Evolutionary conservation across 92 coral and sea anemone genomes (phyloP).

Genomic region (Blastomussa wellsi): DNA sequence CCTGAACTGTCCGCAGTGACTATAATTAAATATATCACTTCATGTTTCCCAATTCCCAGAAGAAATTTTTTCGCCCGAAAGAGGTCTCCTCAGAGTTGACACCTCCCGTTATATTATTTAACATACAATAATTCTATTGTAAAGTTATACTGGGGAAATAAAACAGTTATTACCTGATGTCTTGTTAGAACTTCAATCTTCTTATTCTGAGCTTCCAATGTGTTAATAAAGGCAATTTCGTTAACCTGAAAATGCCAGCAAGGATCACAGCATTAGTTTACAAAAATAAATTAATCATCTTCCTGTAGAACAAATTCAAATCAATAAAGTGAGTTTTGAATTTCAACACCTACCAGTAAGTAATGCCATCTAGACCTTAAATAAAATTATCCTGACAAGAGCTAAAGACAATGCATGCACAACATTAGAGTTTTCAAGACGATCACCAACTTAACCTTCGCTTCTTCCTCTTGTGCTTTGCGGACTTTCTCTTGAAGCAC

Average conservation of each 20-base stretch:
- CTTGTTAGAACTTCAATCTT: slow-evolving; percentile 96
- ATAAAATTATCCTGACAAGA: not conserved
- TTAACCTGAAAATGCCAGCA: slow-evolving; percentile 62
- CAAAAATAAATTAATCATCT: not conserved
- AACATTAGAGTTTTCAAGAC: not conserved
- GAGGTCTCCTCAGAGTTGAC: no score
- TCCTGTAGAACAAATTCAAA: not conserved
- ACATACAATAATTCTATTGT: not conserved
- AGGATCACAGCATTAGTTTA: not conserved
- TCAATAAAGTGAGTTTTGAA: not conserved
- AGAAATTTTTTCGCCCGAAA: no score
- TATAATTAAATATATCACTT: no score
- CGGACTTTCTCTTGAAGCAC: slow-evolving; percentile 89
- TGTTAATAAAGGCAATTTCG: slow-evolving; percentile 95
- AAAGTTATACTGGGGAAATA: not conserved
- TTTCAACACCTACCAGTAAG: not conserved
- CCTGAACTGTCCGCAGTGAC: no score
- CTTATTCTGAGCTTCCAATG: slow-evolving; percentile 95
- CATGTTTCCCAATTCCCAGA: no score
- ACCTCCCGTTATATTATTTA: no score
- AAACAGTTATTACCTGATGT: slow-evolving; percentile 74
- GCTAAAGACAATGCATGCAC: not conserved
- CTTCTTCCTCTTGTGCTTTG: slow-evolving; percentile 96
- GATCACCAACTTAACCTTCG: slow-evolving; percentile 68
- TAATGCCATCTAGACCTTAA: not conserved